Conservation (phyloP, 2,113 vertebrate genomes). For the Burhinus bistriatus region DNA sequence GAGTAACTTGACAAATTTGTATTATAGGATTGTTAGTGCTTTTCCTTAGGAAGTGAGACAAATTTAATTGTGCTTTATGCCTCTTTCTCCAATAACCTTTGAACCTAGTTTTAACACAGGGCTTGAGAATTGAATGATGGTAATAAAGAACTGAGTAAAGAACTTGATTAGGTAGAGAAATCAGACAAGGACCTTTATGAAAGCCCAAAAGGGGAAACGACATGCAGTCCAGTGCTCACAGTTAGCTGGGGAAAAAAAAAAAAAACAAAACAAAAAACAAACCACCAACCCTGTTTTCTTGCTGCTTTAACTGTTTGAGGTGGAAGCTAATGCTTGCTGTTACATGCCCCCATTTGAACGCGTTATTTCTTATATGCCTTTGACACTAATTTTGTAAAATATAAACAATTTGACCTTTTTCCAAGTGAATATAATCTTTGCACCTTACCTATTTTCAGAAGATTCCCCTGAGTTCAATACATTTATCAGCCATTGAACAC, state of each 20-base stretch:
- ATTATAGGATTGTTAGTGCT: background rate
- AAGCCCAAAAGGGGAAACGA: background rate
- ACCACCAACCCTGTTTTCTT: background rate
- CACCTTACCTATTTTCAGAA: background rate
- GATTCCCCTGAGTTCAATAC: accelerated
- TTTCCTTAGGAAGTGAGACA: background rate
- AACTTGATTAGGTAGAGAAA: conserved; percentile 7
- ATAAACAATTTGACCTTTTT: background rate
- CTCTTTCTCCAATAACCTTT: background rate
- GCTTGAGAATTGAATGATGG: background rate
- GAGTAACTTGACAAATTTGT: background rate
- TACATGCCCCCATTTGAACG: background rate
- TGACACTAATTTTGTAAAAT: background rate
- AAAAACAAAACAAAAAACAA: background rate
- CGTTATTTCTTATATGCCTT: background rate
- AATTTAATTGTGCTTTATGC: conserved; percentile 12
- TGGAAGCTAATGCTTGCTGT: background rate
- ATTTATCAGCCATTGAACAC: background rate
- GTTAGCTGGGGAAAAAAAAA: background rate
- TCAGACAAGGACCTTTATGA: background rate
- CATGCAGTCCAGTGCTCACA: background rate
- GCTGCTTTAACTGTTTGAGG: background rate
- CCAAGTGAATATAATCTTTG: background rate
- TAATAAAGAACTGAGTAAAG: conserved; percentile 4
- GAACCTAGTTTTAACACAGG: background rate